Evolutionary conservation across 2,888 invertebrate genomes (phyloP), one percentile per base, ranked within the genome.

Genomic region (Hipparchia semele): DNA sequence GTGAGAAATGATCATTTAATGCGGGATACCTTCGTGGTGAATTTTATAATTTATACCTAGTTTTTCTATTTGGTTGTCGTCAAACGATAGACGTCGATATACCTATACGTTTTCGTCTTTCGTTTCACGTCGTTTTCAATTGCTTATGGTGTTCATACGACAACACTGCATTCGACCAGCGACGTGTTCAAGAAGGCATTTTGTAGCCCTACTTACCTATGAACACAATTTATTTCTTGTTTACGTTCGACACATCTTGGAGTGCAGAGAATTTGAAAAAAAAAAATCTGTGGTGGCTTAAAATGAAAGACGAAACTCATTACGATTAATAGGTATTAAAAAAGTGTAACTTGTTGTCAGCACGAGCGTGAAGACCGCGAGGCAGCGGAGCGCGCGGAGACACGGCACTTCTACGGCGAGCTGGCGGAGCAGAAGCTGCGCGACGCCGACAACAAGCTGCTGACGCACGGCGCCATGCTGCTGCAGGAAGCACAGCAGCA

Each of bases 371-470:
- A 82, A 0, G 91, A 89, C 2, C 86, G 88, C 68, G 88, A 88
- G 6, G 87, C 87, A 0, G 80, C 77, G 39, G 87, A 86, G 81
- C 81, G 64, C 0, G 89, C 87, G 0, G 92, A 89, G 12, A 81
- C 80, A 5, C 87, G 88, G 1, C 77, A 87, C 84, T 92, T 90
- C 88, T 90, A 92, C 85, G 93, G 93, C n/a, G 83, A 80, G 78
- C 80, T 87, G 45, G 90, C 90, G 1, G 85, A 87, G 77, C 78
- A 80, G 73, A 87, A 90, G 78, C 81, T 90, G 66, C 86, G 94
- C 1, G 86, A 79, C 68, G 94, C 92, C 0, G 95, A 95, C 83
- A 87, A 90, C 77, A 87, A 89, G 80, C 91, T 95, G 84, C 89
- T 95, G 69, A 82, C 87, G 10, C 94, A 95, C 83, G 95, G 94